A percentile compares a stretch with the other conserved stretches of the same genome.
Conservation (phyloP, 2,888 invertebrate genomes). For the Drosophila rellima region DNA sequence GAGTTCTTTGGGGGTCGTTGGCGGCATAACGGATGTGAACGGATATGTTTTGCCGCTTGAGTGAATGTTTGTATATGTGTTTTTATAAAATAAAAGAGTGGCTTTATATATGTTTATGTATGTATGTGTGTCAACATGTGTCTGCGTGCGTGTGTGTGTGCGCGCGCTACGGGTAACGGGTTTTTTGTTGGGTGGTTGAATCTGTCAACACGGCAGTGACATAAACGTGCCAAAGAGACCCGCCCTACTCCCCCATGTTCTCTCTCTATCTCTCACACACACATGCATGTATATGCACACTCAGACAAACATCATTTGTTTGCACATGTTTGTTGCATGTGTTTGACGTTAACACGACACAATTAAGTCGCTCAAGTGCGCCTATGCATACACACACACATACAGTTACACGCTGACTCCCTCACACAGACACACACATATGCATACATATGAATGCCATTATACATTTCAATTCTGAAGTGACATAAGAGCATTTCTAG, state of each 20-base stretch:
- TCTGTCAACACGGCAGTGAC: conserved; percentile 74
- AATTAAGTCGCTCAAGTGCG: conserved; percentile 81
- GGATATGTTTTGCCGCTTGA: conserved; percentile 81
- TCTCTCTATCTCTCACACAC: conserved; percentile 11
- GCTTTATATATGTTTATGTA: conserved; percentile 43
- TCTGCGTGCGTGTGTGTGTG: conserved; percentile 12
- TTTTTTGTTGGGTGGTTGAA: conserved; percentile 77
- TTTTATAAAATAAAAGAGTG: conserved; percentile 78
- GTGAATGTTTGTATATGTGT: conserved; percentile 70
- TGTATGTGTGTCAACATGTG: conserved; percentile 4
- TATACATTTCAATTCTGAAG: conserved; percentile 76
- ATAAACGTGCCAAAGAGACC: conserved; percentile 57
- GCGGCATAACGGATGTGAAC: conserved; percentile 73
- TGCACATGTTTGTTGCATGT: conserved; percentile 80
- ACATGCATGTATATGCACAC: conserved; percentile 2
- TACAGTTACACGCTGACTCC: conserved; percentile 8
- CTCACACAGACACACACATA: conserved; percentile 9
- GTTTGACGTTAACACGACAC: conserved; percentile 82
- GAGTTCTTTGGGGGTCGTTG: conserved; percentile 51
- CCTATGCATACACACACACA: conserved; percentile 47
- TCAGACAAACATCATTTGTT: conserved; percentile 65
- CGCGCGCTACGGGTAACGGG: conserved; percentile 41
- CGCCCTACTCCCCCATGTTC: conserved; percentile 9
- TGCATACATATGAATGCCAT: conserved; percentile 58
- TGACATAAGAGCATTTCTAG: conserved; percentile 36